These are phyloP conservation scores for Pammene fasciana DNA, from an alignment of 2,888 invertebrate genomes.

Conservation along the genomic window DNA sequence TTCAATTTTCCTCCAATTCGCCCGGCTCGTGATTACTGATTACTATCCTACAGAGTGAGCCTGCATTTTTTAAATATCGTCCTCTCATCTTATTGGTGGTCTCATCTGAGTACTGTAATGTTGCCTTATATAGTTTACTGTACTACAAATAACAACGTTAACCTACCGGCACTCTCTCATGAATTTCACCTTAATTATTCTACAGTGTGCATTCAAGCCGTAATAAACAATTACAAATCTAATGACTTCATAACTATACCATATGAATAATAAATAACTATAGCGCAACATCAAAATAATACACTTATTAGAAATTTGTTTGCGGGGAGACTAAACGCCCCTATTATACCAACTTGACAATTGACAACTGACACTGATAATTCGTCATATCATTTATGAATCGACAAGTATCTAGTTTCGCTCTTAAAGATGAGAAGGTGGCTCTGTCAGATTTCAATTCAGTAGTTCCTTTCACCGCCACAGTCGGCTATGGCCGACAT, in stretches of 20 bases:
- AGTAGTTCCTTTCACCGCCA: too few species aligned
- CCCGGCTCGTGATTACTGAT: too few species aligned
- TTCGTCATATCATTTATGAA: neutral
- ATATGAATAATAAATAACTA: conserved; percentile 15
- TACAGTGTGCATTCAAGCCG: conserved; percentile 31
- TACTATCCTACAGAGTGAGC: too few species aligned
- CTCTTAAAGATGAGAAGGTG: too few species aligned
- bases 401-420: neutral
- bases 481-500: too few species aligned
- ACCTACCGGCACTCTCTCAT: conserved; percentile 5
- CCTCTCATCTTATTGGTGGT: too few species aligned
- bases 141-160: conserved; percentile 15
- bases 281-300: neutral
- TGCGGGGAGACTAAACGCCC: neutral
- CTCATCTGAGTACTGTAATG: neutral
- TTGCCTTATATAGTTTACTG: neutral
- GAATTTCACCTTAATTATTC: conserved; percentile 18
- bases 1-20: too few species aligned
- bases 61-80: too few species aligned
- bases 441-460: too few species aligned
- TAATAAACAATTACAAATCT: conserved; percentile 28
- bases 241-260: conserved; percentile 28
- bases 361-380: neutral
- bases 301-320: neutral
- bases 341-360: conserved; percentile 1